Conservation (phyloP, 2,113 vertebrate genomes). For the Entelurus aequoreus region DNA sequence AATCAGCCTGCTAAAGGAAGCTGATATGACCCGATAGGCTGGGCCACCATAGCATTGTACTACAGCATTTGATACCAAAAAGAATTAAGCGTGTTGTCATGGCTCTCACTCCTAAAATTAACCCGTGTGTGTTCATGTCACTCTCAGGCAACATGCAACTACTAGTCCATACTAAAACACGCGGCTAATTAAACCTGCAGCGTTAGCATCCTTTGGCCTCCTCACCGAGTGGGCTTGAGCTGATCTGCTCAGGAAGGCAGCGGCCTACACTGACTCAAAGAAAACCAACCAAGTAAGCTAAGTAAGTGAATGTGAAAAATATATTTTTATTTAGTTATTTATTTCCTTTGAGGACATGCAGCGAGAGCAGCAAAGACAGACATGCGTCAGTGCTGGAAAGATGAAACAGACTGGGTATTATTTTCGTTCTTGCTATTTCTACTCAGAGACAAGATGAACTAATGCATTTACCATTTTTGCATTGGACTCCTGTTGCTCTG, state of each 20-base stretch:
- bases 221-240: constrained; percentile 18
- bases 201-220: constrained; percentile 35
- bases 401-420: constrained; percentile 25
- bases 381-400: constrained; percentile 29
- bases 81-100: constrained; percentile 32
- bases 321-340: constrained; percentile 66
- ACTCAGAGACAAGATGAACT: constrained; percentile 55
- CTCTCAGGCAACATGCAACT: constrained; percentile 41
- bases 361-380: constrained; percentile 27
- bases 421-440: constrained; percentile 38
- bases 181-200: constrained; percentile 31
- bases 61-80: constrained; percentile 56
- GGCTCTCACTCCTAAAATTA: constrained; percentile 42
- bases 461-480: constrained; percentile 37
- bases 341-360: constrained; percentile 56
- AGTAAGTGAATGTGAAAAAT: constrained; percentile 74
- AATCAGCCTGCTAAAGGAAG: constrained; percentile 61
- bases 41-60: constrained; percentile 48
- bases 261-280: constrained; percentile 56
- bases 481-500: constrained; percentile 56
- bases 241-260: constrained; percentile 36
- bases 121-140: constrained; percentile 32
- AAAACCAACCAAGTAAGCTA: constrained; percentile 68
- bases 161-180: constrained; percentile 32
- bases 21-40: constrained; percentile 50